A percentile compares a stretch with the other conserved stretches of the same genome.
Conservation (phyloP, 2,888 invertebrate species). For the Crepidodera aurea region DNA sequence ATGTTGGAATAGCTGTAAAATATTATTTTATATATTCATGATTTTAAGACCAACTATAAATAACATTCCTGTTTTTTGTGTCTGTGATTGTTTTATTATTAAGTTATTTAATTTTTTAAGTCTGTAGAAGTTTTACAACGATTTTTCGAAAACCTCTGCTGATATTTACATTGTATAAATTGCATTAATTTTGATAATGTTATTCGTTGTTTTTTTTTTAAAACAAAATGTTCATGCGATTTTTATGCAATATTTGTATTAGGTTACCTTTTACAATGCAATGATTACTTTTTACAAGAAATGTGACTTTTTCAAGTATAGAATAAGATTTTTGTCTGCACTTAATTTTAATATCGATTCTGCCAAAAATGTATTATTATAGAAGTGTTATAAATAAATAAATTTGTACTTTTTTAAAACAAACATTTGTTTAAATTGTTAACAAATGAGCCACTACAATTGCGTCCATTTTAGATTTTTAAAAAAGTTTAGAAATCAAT, state of each 20-base stretch:
- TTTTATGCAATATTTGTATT: constrained; percentile 38
- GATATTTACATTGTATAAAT: constrained; percentile 35
- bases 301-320: constrained; percentile 46
- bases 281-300: constrained; percentile 43
- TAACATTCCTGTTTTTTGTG: constrained; percentile 34
- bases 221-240: constrained; percentile 32
- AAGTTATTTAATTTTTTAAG: constrained; percentile 27
- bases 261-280: constrained; percentile 40
- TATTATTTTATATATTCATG: constrained; percentile 12
- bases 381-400: constrained; percentile 41
- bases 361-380: constrained; percentile 40
- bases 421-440: neutral
- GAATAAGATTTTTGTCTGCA: constrained; percentile 44
- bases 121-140: constrained; percentile 9
- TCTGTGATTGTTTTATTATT: constrained; percentile 43
- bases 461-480: too few relatives aligned
- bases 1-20: constrained; percentile 1
- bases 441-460: too few relatives aligned
- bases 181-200: too few relatives aligned
- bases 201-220: constrained; percentile 32
- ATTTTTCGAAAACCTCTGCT: constrained; percentile 42
- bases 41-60: constrained; percentile 26
- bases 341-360: constrained; percentile 44
- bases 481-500: too few relatives aligned
- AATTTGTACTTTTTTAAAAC: constrained; percentile 47